Evolutionary conservation across 2,888 invertebrate species (phyloP).

Genomic region (Halictus ligatus): DNA sequence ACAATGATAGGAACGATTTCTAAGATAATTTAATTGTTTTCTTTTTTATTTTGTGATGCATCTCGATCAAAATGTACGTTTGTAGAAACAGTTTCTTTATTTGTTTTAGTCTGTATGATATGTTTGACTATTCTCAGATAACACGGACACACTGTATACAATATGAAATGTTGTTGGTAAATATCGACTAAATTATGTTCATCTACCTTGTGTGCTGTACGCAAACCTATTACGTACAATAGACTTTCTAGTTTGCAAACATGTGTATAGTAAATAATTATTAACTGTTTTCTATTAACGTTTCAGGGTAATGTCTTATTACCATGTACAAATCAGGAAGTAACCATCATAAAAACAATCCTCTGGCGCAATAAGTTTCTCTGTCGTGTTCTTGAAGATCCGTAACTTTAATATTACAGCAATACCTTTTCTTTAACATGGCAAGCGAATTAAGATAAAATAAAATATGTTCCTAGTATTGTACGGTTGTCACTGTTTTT

Average conservation of each 20-base stretch:
- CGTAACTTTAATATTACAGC: not conserved
- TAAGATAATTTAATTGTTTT: not conserved
- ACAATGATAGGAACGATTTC: not conserved
- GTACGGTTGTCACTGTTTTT: not conserved
- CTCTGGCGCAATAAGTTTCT: conserved; percentile 13
- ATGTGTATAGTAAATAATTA: conserved; percentile 32
- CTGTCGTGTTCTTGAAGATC: conserved; percentile 13
- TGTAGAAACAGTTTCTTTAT: not conserved
- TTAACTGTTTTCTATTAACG: conserved; percentile 7
- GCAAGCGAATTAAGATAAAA: not conserved
- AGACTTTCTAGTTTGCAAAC: conserved; percentile 21
- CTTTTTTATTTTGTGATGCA: not conserved
- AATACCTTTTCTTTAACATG: not conserved
- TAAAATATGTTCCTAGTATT: not conserved
- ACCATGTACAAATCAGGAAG: conserved; percentile 47
- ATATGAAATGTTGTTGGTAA: conserved; percentile 50
- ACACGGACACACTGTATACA: conserved; percentile 34
- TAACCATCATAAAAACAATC: conserved; percentile 28
- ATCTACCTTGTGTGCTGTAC: conserved; percentile 30
- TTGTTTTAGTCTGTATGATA: not conserved
- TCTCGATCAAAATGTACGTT: not conserved
- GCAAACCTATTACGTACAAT: conserved; percentile 20
- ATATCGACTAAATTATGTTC: conserved; percentile 48
- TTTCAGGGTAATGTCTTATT: conserved; percentile 17
- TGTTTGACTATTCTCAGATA: conserved; percentile 6